These are phyloP conservation scores for Falco berigora DNA, from an alignment of 2,797 vertebrate genomes.

Conservation along the genomic window DNA sequence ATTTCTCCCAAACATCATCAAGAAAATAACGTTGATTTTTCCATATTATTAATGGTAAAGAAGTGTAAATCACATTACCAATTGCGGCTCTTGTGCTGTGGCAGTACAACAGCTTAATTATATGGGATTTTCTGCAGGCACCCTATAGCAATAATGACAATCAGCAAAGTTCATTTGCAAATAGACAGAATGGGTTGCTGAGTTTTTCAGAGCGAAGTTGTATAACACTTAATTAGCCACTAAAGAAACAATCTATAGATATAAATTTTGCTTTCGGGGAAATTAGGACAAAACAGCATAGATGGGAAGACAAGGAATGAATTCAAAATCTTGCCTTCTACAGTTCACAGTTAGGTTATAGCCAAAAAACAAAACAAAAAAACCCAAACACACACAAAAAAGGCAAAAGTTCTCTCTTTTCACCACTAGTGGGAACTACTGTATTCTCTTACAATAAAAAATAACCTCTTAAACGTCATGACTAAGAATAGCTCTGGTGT, in stretches of 20 bases:
- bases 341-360: neutral
- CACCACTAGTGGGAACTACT: conserved; percentile 59
- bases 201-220: conserved; percentile 20
- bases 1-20: conserved; percentile 22
- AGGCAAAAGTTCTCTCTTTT: conserved; percentile 1
- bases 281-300: neutral
- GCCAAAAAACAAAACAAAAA: too few species aligned
- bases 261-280: conserved; percentile 8
- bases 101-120: conserved; percentile 3
- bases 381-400: neutral
- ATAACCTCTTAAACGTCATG: neutral
- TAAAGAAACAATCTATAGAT: conserved; percentile 33
- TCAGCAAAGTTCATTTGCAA: conserved; percentile 12
- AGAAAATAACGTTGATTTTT: conserved; percentile 37
- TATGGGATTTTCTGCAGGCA: conserved; percentile 7
- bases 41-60: conserved; percentile 34
- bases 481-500: conserved; percentile 46
- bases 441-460: conserved; percentile 27
- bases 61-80: conserved; percentile 35
- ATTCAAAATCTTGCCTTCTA: neutral
- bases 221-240: neutral
- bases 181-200: neutral
- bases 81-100: neutral
- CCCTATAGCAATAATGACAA: conserved; percentile 32
- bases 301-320: neutral